phyloP scores from a whole-genome alignment of 2,113 vertebrate species.

The Pedionomus torquatus region DNA sequence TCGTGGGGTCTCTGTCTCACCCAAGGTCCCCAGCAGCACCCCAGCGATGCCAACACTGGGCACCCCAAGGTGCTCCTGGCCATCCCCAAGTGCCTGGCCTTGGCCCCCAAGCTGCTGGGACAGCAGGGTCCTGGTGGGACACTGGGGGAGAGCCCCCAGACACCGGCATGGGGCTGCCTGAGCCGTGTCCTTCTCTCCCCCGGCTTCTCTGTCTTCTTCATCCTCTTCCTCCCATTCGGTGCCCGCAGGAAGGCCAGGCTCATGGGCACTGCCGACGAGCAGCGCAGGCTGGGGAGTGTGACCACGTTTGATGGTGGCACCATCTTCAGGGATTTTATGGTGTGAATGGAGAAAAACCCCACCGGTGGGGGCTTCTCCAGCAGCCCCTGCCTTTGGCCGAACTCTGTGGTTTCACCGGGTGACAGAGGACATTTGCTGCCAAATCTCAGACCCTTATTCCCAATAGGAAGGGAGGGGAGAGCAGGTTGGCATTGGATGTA shows the following conservation, averaged over 20 bases:
- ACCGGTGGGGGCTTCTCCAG: not conserved
- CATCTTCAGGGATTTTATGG: fast-evolving
- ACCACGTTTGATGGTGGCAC: fast-evolving
- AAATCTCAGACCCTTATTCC: not conserved
- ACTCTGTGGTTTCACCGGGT: not conserved
- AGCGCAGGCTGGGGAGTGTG: fast-evolving
- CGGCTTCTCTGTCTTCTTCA: not conserved
- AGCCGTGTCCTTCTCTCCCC: fast-evolving
- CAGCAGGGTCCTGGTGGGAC: not conserved
- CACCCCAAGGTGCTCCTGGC: not conserved
- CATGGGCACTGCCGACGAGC: fast-evolving
- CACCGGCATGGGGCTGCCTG: not conserved
- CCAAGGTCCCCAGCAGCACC: fast-evolving
- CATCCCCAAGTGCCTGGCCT: not conserved
- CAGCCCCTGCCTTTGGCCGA: not conserved
- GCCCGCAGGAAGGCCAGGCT: fast-evolving
- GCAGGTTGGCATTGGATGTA: not conserved
- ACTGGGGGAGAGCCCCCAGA: not conserved
- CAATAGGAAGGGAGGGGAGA: not conserved
- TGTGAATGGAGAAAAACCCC: not conserved
- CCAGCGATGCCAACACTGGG: fast-evolving
- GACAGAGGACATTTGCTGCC: not conserved
- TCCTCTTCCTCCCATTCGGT: not conserved
- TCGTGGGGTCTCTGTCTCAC: not conserved
- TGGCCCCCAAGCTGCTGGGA: not conserved